phyloP scores from a whole-genome alignment of 2,888 invertebrate species.

The Bembecia ichneumoniformis region DNA sequence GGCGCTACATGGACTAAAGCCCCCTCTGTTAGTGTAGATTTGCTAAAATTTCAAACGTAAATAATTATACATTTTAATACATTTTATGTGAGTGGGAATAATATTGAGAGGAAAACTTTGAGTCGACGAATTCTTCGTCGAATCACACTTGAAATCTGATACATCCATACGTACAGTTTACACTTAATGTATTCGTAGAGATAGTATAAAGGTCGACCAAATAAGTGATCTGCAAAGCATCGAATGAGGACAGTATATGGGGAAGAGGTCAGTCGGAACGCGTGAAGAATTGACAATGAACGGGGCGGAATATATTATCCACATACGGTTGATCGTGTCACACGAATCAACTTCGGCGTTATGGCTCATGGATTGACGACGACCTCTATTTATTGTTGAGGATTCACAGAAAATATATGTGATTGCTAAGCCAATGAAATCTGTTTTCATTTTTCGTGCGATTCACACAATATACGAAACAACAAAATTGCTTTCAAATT shows the following conservation, averaged over 20 bases:
- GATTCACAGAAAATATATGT: not conserved
- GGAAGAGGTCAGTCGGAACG: conserved; percentile 38
- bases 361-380: conserved; percentile 7
- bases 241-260: conserved; percentile 34
- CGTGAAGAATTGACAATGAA: conserved; percentile 43
- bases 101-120: no score
- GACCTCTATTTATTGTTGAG: not conserved
- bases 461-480: no score
- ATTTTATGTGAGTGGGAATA: no score
- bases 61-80: no score
- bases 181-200: conserved; percentile 26
- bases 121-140: no score
- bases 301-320: conserved; percentile 34
- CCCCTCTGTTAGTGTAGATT: no score
- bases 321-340: conserved; percentile 12
- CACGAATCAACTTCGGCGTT: conserved; percentile 8
- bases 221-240: conserved; percentile 36
- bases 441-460: no score
- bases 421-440: no score
- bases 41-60: no score
- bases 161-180: conserved; percentile 8
- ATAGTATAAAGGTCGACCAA: conserved; percentile 30
- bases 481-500: no score
- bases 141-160: no score
- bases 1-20: no score